Evolutionary conservation across 2,113 vertebrate species (phyloP), one percentile per base, ranked within the genome.

Genomic region (Crocuta crocuta): DNA sequence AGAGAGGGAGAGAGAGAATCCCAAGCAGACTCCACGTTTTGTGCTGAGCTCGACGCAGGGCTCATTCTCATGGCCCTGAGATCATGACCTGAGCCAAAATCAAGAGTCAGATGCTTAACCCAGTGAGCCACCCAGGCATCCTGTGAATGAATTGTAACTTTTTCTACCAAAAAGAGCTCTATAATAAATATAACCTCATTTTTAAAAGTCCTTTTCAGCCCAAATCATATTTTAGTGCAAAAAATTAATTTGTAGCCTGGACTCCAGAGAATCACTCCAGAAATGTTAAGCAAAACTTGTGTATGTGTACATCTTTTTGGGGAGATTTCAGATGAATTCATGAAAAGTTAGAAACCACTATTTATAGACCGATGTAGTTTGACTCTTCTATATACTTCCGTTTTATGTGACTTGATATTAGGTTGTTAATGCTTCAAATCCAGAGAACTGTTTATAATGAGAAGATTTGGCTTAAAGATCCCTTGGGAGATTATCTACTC

Each of bases 231-330:
- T 94, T 93, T 89, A 82, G 39, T 94, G 21, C 4, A 89, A 85
- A 98, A 55, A 97, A 85, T 89, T 86, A 96, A 85, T 89, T 86
- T 55, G 95, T 96, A 97, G 65, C 16, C 55, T 81, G 15, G 68
- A 94, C 35, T 84, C 17, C 35, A 76, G 55, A 83, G 63, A 78
- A 35, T 10, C 17, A 58, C 58, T 96, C 11, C 23, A 88, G 84
- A 95, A 92, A 86, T n/a, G 26, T 92, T 95, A 84, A 91, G 26
- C 73, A 96, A 70, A 92, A 66, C 45, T 80, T 94, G 28, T 78
- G 11, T 90, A 23, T 95, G 21, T 89, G 43, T 92, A 11, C 53
- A 83, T 92, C 21, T 95, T 93, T 91, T n/a, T 9, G 84, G 74
- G 90, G 71, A 89, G 73, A 86, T 83, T 92, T 95, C 74, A 86